Base-by-base conservation (phyloP, 2,888 invertebrate species). In the Drosophila putrida region DNA sequence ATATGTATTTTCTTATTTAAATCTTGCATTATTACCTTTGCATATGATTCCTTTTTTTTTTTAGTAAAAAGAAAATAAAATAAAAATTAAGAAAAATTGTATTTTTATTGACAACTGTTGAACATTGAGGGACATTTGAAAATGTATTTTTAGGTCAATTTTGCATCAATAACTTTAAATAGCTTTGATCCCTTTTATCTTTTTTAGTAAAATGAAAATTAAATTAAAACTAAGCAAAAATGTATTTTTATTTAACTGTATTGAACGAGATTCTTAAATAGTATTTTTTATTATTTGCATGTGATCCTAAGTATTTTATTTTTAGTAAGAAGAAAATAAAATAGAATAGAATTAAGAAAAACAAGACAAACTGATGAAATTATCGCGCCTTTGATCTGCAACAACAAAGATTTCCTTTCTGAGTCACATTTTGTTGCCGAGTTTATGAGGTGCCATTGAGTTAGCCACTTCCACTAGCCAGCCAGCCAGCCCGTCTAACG, bases 361-460 rank as follows among this genome's bases (percentile, higher is more conserved):
- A 53, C 31, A 61, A 57, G 58, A 38, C 39, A 59, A 28, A 61
- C 28, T 58, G 57, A 36, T 51, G 41, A 55, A 74, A 73, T 33
- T 25, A 54, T 71, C 25, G 9, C 8, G 55, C 47, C 71, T 76
- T 78, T 78, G 74, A 78, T 65, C 55, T 73, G 73, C 43, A 63
- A 44, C 54, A 76, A 61, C 63, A 58, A 61, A 50, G 46, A 64
- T 58, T 61, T 64, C 55, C 63, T 51, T 54, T 65, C 20, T 46
- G 50, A 44, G 36, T 11, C 15, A 5, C 54, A 67, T 62, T 68
- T 62, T 47, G 59, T 64, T 60, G 51, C 72, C 39, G 78, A 59
- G 78, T 90, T 90, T 89, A 90, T 89, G 88, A 82, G 82, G 88
- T 90, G 90, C 63, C 73, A 89, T 66, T 78, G 80, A 88, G 75